These are phyloP conservation scores for Montifringilla adamsi DNA, from an alignment of 2,113 vertebrate genomes.

Conservation along the genomic window DNA sequence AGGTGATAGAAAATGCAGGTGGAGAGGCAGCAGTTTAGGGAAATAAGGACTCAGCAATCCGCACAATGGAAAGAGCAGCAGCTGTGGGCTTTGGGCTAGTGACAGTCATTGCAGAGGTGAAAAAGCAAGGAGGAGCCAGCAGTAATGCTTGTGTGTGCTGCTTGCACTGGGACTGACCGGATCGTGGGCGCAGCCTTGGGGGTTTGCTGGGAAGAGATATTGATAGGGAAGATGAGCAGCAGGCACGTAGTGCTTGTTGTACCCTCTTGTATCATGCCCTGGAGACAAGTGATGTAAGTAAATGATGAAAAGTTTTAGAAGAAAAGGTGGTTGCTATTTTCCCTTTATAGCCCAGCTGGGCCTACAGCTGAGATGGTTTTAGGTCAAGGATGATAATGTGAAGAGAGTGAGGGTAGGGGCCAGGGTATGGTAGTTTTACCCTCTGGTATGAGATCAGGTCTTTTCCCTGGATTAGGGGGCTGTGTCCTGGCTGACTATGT, in stretches of 20 bases:
- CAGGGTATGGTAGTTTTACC: not conserved
- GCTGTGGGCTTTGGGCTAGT: not conserved
- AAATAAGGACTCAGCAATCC: not conserved
- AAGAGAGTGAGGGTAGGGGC: not conserved
- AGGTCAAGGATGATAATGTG: not conserved
- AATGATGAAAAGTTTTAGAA: not conserved
- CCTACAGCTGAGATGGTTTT: not conserved
- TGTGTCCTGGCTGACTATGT: not conserved
- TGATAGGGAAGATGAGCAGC: not conserved
- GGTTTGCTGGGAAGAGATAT: not conserved
- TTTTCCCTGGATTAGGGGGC: not conserved
- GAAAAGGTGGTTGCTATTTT: not conserved
- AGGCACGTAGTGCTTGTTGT: not conserved
- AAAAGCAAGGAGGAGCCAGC: not conserved
- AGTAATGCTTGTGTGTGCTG: not conserved
- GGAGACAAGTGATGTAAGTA: not conserved
- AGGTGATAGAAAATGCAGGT: not conserved
- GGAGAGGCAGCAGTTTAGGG: not conserved
- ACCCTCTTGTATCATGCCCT: not conserved
- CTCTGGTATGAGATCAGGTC: accelerated
- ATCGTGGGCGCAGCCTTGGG: not conserved
- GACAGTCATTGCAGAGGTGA: not conserved
- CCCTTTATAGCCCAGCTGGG: not conserved
- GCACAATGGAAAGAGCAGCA: not conserved
- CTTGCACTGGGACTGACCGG: not conserved